Evolutionary conservation across 1,140 invertebrate species (phyloP).

Genomic region (Magallana angulata): DNA sequence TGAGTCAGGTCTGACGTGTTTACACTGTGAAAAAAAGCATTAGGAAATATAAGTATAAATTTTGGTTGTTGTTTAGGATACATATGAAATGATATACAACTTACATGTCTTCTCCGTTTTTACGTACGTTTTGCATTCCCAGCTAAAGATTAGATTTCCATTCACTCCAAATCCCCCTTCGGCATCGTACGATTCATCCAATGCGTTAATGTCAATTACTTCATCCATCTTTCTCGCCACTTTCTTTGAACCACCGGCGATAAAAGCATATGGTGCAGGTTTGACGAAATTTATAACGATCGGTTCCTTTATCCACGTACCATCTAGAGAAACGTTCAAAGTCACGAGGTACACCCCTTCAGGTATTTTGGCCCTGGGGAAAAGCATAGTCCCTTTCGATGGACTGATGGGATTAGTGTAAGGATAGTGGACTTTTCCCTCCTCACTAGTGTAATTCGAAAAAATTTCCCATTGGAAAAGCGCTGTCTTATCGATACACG

Average conservation of each 20-base stretch:
- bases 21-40: not conserved
- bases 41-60: not conserved
- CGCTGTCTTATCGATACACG: slow-evolving; percentile 33
- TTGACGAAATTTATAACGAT: slow-evolving; percentile 43
- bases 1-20: not conserved
- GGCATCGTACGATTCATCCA: slow-evolving; percentile 45
- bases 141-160: slow-evolving; percentile 33
- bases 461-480: slow-evolving; percentile 41
- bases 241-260: slow-evolving; percentile 46
- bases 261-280: slow-evolving; percentile 46
- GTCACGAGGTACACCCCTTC: slow-evolving; percentile 27
- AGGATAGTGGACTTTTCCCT: not conserved
- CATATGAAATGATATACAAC: too few species aligned
- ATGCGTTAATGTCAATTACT: slow-evolving; percentile 37
- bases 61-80: too few species aligned
- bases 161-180: slow-evolving; percentile 51
- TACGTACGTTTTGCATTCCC: slow-evolving; percentile 48
- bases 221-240: slow-evolving; percentile 20
- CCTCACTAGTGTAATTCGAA: slow-evolving; percentile 18
- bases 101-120: not conserved
- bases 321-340: slow-evolving; percentile 51
- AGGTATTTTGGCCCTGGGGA: slow-evolving; percentile 15
- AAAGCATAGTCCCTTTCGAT: slow-evolving; percentile 42
- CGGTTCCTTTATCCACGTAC: slow-evolving; percentile 49
- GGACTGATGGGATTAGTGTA: slow-evolving; percentile 7